Percentiles rank a stretch among this genome's conserved stretches.
These are phyloP conservation scores for Porites rus DNA, from an alignment of 92 coral and sea anemone species.

Conservation along the genomic window DNA sequence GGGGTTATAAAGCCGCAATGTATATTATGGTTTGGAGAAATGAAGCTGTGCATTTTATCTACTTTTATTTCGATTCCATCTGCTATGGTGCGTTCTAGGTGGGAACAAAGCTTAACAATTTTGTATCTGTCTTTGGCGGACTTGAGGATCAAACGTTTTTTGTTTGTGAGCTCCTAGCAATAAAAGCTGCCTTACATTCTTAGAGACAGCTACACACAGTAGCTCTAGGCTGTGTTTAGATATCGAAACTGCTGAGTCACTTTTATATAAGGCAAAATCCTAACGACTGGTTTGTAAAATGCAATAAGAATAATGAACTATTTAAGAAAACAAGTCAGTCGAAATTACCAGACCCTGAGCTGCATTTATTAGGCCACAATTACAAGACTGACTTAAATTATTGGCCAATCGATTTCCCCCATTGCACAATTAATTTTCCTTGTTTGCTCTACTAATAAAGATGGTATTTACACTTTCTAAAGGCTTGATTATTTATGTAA, in stretches of 20 bases:
- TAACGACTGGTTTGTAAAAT: too few species aligned
- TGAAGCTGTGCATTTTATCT: not conserved
- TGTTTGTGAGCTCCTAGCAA: too few species aligned
- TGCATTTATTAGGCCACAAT: constrained; percentile 27
- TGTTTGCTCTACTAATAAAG: constrained; percentile 70
- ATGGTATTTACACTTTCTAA: constrained; percentile 76
- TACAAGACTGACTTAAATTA: constrained; percentile 33
- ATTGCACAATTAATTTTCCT: constrained; percentile 68
- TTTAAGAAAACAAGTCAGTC: constrained; percentile 48
- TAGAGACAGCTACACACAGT: too few species aligned
- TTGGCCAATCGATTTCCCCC: constrained; percentile 52
- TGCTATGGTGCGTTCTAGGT: not conserved
- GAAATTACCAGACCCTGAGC: constrained; percentile 18
- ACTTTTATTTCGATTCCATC: not conserved
- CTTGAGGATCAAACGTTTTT: not conserved
- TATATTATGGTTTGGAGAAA: not conserved
- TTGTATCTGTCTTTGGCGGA: not conserved
- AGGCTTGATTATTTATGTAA: constrained; percentile 88
- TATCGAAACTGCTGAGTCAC: too few species aligned
- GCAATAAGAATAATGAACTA: constrained; percentile 26
- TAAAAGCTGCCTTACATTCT: too few species aligned
- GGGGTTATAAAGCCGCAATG: not conserved
- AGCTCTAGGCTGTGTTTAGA: too few species aligned
- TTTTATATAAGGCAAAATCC: too few species aligned
- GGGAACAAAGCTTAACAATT: not conserved